phyloP scores from a whole-genome alignment of 2,113 vertebrate species.

The Pan troglodytes region NHGRI_mPanTro3-v2.1_pri NC_086015.1:190949001-190949500 shows the following conservation, averaged over 20 bases:
- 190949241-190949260: background rate
- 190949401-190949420: background rate
- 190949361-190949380: background rate
- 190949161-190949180: background rate
- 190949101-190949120: slow-evolving; percentile 76
- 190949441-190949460: background rate
- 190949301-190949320: background rate
- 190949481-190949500: background rate
- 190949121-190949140: slow-evolving; percentile 39
- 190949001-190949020: slow-evolving; percentile 16
- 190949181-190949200: background rate
- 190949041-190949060: background rate
- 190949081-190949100: slow-evolving; percentile 72
- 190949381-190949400: slow-evolving; percentile 16
- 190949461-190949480: background rate
- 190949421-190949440: background rate
- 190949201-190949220: background rate
- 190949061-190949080: slow-evolving; percentile 59
- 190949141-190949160: slow-evolving; percentile 31
- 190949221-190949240: slow-evolving; percentile 8
- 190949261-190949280: slow-evolving; percentile 1
- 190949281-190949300: background rate
- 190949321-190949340: slow-evolving; percentile 56
- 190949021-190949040: background rate
- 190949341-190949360: background rate